Evolutionary conservation across 1,140 invertebrate genomes (phyloP).

Genomic region (Sitophilus oryzae): DNA sequence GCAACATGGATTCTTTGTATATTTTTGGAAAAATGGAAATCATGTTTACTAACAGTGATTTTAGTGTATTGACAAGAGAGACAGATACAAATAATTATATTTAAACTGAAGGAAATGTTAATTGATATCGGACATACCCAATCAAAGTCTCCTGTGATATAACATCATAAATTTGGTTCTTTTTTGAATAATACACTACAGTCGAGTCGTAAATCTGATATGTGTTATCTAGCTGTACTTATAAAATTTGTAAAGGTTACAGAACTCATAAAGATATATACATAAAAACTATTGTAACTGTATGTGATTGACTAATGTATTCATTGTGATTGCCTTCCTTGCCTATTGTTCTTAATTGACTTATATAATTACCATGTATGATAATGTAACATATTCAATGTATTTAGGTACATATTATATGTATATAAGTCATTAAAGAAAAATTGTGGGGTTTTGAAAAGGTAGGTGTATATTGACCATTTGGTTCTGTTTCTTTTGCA

Average conservation of each 20-base stretch:
- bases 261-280: too few relatives aligned
- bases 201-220: slow-evolving; percentile 18
- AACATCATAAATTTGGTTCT: neutral
- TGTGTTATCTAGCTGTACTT: slow-evolving; percentile 35
- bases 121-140: too few relatives aligned
- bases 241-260: slow-evolving; percentile 28
- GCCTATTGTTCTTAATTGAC: too few relatives aligned
- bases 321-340: too few relatives aligned
- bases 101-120: neutral
- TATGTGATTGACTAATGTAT: too few relatives aligned
- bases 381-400: too few relatives aligned
- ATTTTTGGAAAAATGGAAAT: slow-evolving; percentile 3
- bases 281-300: too few relatives aligned
- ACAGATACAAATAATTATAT: neutral
- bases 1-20: slow-evolving; percentile 5
- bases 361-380: too few relatives aligned
- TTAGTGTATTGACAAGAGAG: too few relatives aligned
- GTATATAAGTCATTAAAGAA: neutral
- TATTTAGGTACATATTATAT: too few relatives aligned
- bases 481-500: slow-evolving; percentile 26
- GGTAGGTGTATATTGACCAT: too few relatives aligned
- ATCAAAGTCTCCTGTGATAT: neutral
- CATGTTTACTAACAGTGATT: neutral
- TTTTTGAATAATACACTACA: slow-evolving; percentile 18
- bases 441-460: too few relatives aligned